Percentiles rank a stretch among this genome's conserved stretches.
These are phyloP conservation scores for Bombycilla garrulus DNA, from an alignment of 2,113 vertebrate species.

Conservation along the genomic window DNA sequence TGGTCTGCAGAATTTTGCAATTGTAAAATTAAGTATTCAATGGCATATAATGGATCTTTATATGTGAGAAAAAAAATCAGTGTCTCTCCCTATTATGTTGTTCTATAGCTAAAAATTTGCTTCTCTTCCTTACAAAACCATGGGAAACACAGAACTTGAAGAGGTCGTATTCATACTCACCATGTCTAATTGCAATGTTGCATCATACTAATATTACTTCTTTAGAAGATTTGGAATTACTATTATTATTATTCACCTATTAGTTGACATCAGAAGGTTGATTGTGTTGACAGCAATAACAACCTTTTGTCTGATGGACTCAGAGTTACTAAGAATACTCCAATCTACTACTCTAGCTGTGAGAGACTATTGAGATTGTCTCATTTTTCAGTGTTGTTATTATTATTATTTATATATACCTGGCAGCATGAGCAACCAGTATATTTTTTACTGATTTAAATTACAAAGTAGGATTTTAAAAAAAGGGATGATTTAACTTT, in stretches of 20 bases:
- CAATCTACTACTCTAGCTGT: neutral
- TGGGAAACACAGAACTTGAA: neutral
- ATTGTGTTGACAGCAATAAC: neutral
- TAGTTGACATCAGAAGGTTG: neutral
- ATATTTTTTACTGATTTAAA: neutral
- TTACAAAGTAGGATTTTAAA: neutral
- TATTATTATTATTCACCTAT: neutral
- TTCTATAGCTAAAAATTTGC: neutral
- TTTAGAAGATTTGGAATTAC: neutral
- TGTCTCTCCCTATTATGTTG: neutral
- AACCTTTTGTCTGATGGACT: neutral
- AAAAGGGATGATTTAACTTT: neutral
- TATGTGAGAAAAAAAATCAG: neutral
- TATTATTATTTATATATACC: constrained; percentile 12
- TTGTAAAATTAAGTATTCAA: neutral
- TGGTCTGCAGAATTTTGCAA: neutral
- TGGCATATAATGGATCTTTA: neutral
- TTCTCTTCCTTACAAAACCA: neutral
- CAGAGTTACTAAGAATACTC: neutral
- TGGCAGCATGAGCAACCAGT: neutral
- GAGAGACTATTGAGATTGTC: neutral
- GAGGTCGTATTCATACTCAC: neutral
- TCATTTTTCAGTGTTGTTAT: neutral
- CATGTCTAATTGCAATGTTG: neutral
- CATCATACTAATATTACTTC: neutral